Base-by-base conservation (phyloP, 1,140 invertebrate genomes). In the Cydia amplana region DNA sequence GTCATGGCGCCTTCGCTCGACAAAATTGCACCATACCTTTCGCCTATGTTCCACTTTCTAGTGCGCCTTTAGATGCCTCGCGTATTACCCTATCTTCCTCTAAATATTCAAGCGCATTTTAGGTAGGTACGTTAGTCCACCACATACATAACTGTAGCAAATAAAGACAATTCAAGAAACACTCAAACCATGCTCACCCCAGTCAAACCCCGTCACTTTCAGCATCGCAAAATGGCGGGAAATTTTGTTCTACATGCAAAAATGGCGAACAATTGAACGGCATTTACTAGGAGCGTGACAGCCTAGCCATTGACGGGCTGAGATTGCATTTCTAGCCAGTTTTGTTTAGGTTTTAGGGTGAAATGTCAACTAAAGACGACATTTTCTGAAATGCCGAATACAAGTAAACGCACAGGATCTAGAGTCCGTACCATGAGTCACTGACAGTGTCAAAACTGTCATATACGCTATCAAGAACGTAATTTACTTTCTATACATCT, bases 201-300 rank as follows among this genome's bases (percentile, higher is more conserved):
- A 86, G 32, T 73, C 36, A 84, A 89, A 86, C 87, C 83, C 90
- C 87, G 88, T 90, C 88, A 87, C 80, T 78, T 79, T 80, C 81
- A 88, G 84, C 80, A 77, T 78, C 81, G 85, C 84, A 83, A 87
- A 84, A 87, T 82, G 85, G 85, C 85, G 80, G 83, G 82, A 87
- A 89, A 88, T 91, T 91, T 90, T 89, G 88, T 91, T 91, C 86
- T 88, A 91, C 88, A 91, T 84, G 87, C 80, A 82, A 86, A 89
- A 90, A 91, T 89, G 84, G 89, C 85, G 80, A 79, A 82, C 82
- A 83, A 85, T 83, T 81, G 77, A 79, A 76, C 75, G 72, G 72
- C 70, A 76, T 77, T 70, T 70, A 74, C 75, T 40, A 60, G 76
- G 77, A 72, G 73, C 73, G 78, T 84, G 83, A 86, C 85, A 84